Base-by-base conservation (phyloP, 2,113 vertebrate genomes). In the Argyrosomus japonicus region DNA sequence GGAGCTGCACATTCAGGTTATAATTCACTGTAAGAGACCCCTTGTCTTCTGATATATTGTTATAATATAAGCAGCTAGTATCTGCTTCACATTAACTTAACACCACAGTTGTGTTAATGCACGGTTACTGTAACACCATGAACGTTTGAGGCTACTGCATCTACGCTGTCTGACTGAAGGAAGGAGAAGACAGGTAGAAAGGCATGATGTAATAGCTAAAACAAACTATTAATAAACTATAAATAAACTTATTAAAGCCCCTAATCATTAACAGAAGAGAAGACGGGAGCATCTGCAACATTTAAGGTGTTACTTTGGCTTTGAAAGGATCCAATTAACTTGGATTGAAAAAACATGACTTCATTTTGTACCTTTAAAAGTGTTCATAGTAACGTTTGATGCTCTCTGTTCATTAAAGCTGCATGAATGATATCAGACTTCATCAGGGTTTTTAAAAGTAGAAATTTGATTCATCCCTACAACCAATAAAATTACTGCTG, bases 401-500 rank as follows among this genome's bases (percentile, higher is more conserved):
- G 27, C 15, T 61, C 23, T 15, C 27, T 43, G 6, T 25, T 67
- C 61, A 65, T 10, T 27, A 25, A 60, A 11, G 32, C 32, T 27
- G 12, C 13, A 32, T 27, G n/a, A 72, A 56, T 63, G 50, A 15
- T 47, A 23, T 45, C n/a, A 50, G 50, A n/a, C 73, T 64, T 68
- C 47, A 73, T 15, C 17, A 0, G 32, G 32, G 67, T 62, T 82
- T 62, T 32, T 13, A 17, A 79, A 87, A 87, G 75, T 86, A 67
- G 1, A 62, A 43, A 77, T 64, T 73, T 21, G 1, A 54, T 82
- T 89, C 56, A 56, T 71, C 71, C 48, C 18, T 32, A 58, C 79
- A 75, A 45, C 84, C 82, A 80, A 54, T 77, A 36, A 85, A 65
- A 83, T 75, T 18, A 82, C 81, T 40, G 78, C 57, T 83, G 23